Evolutionary conservation across 1,140 invertebrate genomes (phyloP).

Genomic region (Palaemon carinicauda): DNA sequence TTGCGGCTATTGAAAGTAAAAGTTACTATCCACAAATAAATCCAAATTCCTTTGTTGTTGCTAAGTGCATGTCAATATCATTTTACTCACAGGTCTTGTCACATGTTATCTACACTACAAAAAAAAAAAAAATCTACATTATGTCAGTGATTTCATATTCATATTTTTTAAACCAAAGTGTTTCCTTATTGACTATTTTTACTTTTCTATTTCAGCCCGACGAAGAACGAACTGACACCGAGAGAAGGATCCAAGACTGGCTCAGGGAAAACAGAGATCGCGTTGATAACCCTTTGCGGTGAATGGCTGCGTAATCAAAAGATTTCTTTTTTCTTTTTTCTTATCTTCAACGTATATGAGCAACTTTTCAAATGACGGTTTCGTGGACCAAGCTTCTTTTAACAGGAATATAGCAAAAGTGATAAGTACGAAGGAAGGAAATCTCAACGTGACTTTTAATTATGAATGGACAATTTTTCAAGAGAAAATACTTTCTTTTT

Average conservation of each 20-base stretch:
- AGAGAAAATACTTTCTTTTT: too few relatives aligned
- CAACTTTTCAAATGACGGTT: too few relatives aligned
- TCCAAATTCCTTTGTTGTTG: too few relatives aligned
- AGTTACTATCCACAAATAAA: too few relatives aligned
- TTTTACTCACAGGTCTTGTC: neutral
- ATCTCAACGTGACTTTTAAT: too few relatives aligned
- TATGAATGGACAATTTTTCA: too few relatives aligned
- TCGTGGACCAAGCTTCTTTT: too few relatives aligned
- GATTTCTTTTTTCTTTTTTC: too few relatives aligned
- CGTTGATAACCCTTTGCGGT: conserved; percentile 16
- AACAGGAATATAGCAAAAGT: too few relatives aligned
- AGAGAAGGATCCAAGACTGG: conserved; percentile 34
- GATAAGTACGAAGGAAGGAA: too few relatives aligned
- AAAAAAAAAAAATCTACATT: neutral
- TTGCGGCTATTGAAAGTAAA: too few relatives aligned
- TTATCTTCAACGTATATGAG: too few relatives aligned
- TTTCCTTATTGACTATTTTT: neutral
- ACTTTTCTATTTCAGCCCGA: conserved; percentile 21
- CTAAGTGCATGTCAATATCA: neutral
- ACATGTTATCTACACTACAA: neutral
- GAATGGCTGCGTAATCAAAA: neutral
- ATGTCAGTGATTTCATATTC: neutral
- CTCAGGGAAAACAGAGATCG: conserved; percentile 20
- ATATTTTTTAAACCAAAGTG: neutral
- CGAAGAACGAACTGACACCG: conserved; percentile 34